These are phyloP conservation scores for Gallinago paraguaiae DNA, from an alignment of 2,113 vertebrate genomes.

Conservation along the genomic window DNA sequence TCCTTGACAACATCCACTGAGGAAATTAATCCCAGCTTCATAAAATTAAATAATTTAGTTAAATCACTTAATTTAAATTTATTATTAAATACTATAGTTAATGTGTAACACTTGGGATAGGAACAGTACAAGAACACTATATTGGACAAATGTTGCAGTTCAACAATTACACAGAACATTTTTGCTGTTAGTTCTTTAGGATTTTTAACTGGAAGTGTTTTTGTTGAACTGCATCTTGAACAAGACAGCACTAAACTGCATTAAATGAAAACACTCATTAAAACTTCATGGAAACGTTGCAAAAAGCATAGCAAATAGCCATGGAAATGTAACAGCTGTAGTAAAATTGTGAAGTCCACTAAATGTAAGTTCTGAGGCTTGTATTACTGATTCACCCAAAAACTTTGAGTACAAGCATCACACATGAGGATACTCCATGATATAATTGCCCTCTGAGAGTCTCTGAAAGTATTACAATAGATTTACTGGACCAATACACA, in stretches of 20 bases:
- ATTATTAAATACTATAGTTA: background rate
- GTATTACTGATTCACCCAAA: background rate
- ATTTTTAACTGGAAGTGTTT: background rate
- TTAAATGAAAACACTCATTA: slow-evolving; percentile 5
- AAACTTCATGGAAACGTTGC: background rate
- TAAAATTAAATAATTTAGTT: background rate
- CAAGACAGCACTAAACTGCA: background rate
- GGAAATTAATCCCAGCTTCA: background rate
- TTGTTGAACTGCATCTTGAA: background rate
- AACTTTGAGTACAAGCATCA: background rate
- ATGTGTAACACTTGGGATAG: background rate
- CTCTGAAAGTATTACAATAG: background rate
- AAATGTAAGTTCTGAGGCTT: background rate
- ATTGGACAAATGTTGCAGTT: background rate
- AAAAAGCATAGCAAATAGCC: background rate
- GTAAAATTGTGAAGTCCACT: background rate
- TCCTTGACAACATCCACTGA: background rate
- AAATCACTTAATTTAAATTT: background rate
- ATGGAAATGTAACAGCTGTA: background rate
- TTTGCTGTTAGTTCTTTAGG: background rate
- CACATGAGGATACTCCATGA: background rate
- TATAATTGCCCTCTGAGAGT: background rate
- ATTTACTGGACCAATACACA: slow-evolving; percentile 19
- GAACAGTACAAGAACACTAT: background rate
- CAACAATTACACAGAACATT: background rate